Evolutionary conservation across 2,888 invertebrate genomes (phyloP).

Genomic region (Dorcus hopei): DNA sequence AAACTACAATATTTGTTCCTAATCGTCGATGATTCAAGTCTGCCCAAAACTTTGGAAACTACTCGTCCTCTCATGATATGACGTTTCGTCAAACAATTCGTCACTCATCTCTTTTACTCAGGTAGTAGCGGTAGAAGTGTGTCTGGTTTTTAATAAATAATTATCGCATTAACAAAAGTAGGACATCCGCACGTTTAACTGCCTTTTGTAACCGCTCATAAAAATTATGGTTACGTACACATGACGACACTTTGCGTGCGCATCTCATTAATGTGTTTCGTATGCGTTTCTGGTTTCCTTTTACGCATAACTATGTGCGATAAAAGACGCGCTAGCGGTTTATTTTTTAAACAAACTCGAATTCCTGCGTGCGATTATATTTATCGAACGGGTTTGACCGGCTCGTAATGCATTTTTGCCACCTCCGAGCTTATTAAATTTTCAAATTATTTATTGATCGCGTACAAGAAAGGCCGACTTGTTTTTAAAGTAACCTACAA

Average conservation of each 20-base stretch:
- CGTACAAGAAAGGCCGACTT: too few relatives aligned
- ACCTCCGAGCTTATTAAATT: too few relatives aligned
- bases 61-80: too few relatives aligned
- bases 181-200: conserved; percentile 19
- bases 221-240: conserved; percentile 18
- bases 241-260: conserved; percentile 14
- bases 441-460: too few relatives aligned
- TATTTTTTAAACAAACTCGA: conserved; percentile 1
- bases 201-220: conserved; percentile 9
- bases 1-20: too few relatives aligned
- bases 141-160: conserved; percentile 1
- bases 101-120: too few relatives aligned
- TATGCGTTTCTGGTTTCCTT: conserved; percentile 14
- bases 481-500: too few relatives aligned
- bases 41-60: too few relatives aligned
- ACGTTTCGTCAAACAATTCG: too few relatives aligned
- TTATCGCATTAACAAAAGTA: conserved; percentile 23
- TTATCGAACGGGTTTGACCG: too few relatives aligned
- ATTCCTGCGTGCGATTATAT: background rate
- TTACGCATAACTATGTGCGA: conserved; percentile 14
- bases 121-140: background rate
- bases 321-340: conserved; percentile 14
- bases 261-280: conserved; percentile 12
- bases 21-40: too few relatives aligned
- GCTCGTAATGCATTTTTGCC: too few relatives aligned